Base-by-base conservation (phyloP, 2,888 invertebrate genomes). In the Drosophila subquinaria region DNA sequence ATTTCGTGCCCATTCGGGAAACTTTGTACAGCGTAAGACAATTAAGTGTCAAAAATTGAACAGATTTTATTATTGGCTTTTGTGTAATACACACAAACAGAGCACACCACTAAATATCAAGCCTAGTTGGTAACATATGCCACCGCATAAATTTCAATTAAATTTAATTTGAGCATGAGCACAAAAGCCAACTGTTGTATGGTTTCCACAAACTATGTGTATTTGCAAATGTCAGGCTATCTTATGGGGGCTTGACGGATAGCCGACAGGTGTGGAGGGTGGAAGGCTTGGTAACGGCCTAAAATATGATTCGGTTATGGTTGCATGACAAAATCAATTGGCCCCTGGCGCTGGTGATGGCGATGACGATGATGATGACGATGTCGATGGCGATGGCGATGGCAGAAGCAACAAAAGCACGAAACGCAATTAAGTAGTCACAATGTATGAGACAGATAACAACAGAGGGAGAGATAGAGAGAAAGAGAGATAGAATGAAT, bases 251-350 rank as follows among this genome's bases (percentile, higher is more conserved):
- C 56, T 17, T 45, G 71, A 43, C 11, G 51, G 20, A 23, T 11
- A 17, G 30, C 17, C 33, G 36, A 45, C 51, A 13, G 43, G 33
- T 30, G 43, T 3, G 30, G 15, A 17, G 23, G 62, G 4, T 20
- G 33, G 43, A 20, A 27, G 43, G 45, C 23, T 11, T 23, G 36
- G 45, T 66, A 50, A 35, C 11, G 59, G 38, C 13, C 47, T 64
- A 38, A 57, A 64, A 64, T 50, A 72, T 76, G 68, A 63, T 57
- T 75, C 52, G 53, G 63, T 64, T 74, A 63, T 61, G 69, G 71
- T 63, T 75, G 76, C 82, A 71, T 71, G 76, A 76, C 68, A 76
- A 68, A 82, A 71, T 72, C 76, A 80, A 79, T 82, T 82, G 80
- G 53, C 72, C 35, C 15, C 33, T 27, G 62, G 56, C 59, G 47